Evolutionary conservation across 2,888 invertebrate species (phyloP).

Genomic region (Ophraella communa): DNA sequence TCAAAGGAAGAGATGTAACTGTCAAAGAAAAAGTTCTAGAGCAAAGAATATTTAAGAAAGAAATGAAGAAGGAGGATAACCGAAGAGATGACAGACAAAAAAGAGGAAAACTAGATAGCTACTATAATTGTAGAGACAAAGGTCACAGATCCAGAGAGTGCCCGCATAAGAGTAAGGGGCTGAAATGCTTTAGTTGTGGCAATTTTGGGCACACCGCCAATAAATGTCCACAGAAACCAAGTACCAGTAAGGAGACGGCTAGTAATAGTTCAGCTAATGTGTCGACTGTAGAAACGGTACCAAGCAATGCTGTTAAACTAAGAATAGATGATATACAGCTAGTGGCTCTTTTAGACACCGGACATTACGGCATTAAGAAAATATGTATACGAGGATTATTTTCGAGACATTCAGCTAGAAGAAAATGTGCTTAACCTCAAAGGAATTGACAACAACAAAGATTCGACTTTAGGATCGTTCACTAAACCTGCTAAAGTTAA

Average conservation of each 20-base stretch:
- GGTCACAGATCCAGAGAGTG: too few species aligned
- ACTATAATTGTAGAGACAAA: conserved; percentile 30
- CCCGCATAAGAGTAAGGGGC: conserved; percentile 31
- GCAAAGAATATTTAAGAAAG: background rate
- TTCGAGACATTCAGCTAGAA: conserved; percentile 15
- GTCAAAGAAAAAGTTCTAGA: background rate
- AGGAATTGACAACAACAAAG: conserved; percentile 31
- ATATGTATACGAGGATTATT: conserved; percentile 28
- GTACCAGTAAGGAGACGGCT: background rate
- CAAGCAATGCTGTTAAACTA: conserved; percentile 24
- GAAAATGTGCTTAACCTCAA: conserved; percentile 16
- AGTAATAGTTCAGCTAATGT: background rate
- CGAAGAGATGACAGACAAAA: background rate
- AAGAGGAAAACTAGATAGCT: background rate
- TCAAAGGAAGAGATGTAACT: background rate
- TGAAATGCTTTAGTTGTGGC: conserved; percentile 37
- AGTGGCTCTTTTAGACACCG: conserved; percentile 34
- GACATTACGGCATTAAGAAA: conserved; percentile 31
- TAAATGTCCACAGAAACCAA: conserved; percentile 24
- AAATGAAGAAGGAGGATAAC: background rate
- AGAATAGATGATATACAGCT: conserved; percentile 15
- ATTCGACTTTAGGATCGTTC: conserved; percentile 31
- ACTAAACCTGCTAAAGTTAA: conserved; percentile 25
- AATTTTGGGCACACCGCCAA: conserved; percentile 34
- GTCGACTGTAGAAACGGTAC: conserved; percentile 13